Conservation (phyloP, 2,888 invertebrate genomes). For the Brachylomia viminalis region DNA sequence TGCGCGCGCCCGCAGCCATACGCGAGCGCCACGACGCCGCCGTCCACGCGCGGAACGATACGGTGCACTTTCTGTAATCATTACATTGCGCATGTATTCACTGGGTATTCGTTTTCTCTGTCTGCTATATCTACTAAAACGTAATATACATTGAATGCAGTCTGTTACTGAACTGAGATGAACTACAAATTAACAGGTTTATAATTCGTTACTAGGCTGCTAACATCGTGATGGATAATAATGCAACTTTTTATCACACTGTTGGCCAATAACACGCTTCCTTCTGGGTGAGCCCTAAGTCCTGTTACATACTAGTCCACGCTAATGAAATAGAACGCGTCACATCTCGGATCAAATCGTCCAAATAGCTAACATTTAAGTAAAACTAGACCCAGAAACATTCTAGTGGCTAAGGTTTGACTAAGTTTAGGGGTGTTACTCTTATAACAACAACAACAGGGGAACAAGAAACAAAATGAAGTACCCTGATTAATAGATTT, state of each 20-base stretch:
- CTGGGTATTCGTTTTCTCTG: background rate
- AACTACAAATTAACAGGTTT: background rate
- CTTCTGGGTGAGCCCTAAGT: background rate
- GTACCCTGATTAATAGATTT: too few species aligned
- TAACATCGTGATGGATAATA: background rate
- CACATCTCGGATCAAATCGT: background rate
- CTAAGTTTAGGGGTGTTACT: too few species aligned
- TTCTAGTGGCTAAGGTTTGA: background rate
- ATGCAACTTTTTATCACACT: background rate
- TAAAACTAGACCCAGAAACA: too few species aligned
- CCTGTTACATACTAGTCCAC: too few species aligned
- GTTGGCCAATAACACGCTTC: background rate
- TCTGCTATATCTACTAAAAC: background rate
- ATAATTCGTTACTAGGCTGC: background rate
- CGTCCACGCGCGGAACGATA: constrained; percentile 81
- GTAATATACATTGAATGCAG: background rate
- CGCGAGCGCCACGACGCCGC: constrained; percentile 79
- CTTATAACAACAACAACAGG: too few species aligned
- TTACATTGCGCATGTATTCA: too few species aligned
- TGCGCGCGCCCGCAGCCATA: too few species aligned
- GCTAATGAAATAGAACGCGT: background rate
- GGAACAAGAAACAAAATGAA: background rate
- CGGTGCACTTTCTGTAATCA: constrained; percentile 75
- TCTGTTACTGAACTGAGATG: background rate
- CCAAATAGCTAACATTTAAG: too few species aligned